A percentile compares a stretch with the other conserved stretches of the same genome.
Conservation (phyloP, 1,140 invertebrate species). For the Tribolium castaneum region DNA sequence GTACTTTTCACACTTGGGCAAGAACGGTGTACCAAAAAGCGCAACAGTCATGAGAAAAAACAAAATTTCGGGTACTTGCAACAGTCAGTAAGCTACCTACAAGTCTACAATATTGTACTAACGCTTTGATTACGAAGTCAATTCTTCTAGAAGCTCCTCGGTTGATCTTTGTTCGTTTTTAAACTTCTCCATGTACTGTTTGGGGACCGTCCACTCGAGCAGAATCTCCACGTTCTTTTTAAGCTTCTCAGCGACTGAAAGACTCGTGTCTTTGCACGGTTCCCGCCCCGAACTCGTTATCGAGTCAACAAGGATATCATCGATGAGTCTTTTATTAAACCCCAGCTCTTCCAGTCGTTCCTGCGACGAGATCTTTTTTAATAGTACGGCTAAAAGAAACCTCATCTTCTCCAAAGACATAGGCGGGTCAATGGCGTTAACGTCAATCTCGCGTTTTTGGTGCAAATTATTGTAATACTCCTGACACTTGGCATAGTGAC, state of each 20-base stretch:
- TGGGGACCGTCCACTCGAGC: constrained; percentile 84
- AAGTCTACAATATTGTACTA: constrained; percentile 21
- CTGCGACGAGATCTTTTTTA: constrained; percentile 85
- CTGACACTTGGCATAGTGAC: constrained; percentile 70
- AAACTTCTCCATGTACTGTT: constrained; percentile 81
- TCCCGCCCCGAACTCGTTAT: constrained; percentile 77
- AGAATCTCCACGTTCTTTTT: constrained; percentile 80
- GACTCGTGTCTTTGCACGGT: constrained; percentile 68
- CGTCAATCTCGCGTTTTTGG: constrained; percentile 52
- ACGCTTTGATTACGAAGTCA: constrained; percentile 67
- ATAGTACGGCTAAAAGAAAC: constrained; percentile 78
- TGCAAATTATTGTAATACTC: constrained; percentile 38
- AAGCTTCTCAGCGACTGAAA: constrained; percentile 71
- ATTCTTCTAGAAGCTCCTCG: constrained; percentile 81
- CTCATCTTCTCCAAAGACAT: constrained; percentile 82
- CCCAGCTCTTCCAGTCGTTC: constrained; percentile 80
- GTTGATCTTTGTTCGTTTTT: constrained; percentile 76
- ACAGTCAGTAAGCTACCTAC: constrained; percentile 32
- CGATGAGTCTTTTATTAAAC: constrained; percentile 84
- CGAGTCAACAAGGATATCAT: constrained; percentile 83
- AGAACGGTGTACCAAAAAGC: constrained; percentile 21
- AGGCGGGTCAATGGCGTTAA: constrained; percentile 62
- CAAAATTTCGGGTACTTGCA: neutral
- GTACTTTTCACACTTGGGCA: constrained; percentile 20
- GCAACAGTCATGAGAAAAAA: neutral